phyloP scores from a whole-genome alignment of 2,797 vertebrate species.

The Acipenser transmontanus region DNA sequence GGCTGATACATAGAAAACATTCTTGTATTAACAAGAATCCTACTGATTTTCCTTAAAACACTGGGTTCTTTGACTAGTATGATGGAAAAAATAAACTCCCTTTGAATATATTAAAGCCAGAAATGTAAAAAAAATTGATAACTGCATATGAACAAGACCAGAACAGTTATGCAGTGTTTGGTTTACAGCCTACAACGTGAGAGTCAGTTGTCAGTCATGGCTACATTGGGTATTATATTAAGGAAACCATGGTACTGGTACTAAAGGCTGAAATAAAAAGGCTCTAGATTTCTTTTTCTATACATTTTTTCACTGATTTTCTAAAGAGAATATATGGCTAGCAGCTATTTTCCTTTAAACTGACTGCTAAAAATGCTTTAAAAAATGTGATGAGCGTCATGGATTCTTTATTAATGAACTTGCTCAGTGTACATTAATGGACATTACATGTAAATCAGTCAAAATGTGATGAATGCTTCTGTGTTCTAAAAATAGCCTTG shows the following conservation, averaged over 20 bases:
- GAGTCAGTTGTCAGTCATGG: not conserved
- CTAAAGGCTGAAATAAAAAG: too few species aligned
- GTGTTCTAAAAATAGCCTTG: too few species aligned
- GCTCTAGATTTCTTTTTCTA: too few species aligned
- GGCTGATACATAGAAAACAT: slow-evolving; percentile 1
- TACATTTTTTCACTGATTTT: too few species aligned
- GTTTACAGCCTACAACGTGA: slow-evolving; percentile 4
- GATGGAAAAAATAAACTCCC: slow-evolving; percentile 19
- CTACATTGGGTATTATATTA: slow-evolving; percentile 6
- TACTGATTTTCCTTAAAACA: slow-evolving; percentile 5
- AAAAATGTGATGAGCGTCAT: too few species aligned
- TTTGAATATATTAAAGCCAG: slow-evolving; percentile 13
- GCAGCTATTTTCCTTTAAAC: too few species aligned
- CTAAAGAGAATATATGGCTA: too few species aligned
- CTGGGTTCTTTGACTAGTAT: slow-evolving; percentile 19
- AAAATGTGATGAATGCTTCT: too few species aligned
- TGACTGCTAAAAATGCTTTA: too few species aligned
- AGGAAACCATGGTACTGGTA: not conserved
- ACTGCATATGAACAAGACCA: slow-evolving; percentile 18
- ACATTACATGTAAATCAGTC: too few species aligned
- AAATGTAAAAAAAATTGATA: slow-evolving; percentile 14
- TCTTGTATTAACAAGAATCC: not conserved
- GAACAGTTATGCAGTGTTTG: slow-evolving; percentile 28
- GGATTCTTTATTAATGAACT: too few species aligned
- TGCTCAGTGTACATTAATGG: too few species aligned